Conservation (phyloP, 2,797 vertebrate genomes). For the Clarias pachynema region DNA sequence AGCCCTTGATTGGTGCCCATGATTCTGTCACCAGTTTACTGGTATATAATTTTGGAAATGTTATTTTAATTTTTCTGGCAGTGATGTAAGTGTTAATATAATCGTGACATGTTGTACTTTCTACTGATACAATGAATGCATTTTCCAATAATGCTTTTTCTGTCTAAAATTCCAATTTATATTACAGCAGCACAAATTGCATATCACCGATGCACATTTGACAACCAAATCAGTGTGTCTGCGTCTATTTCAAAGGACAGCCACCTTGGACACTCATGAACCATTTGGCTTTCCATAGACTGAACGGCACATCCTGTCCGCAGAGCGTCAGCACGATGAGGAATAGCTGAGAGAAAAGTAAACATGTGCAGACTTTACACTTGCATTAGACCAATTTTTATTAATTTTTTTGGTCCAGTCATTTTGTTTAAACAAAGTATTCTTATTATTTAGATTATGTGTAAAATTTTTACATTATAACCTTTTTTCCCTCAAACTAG, state of each 20-base stretch:
- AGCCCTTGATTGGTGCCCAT: no score
- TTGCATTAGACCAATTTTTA: background rate
- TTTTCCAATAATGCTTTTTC: background rate
- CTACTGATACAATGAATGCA: background rate
- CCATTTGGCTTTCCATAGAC: conserved; percentile 10
- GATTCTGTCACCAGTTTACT: no score
- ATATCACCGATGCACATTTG: background rate
- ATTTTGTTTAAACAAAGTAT: background rate
- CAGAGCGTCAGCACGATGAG: conserved; percentile 4
- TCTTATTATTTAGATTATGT: background rate
- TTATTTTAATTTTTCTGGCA: no score
- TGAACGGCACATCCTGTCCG: background rate
- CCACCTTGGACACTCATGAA: background rate
- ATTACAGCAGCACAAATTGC: background rate
- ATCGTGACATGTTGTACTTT: background rate
- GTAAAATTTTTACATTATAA: background rate
- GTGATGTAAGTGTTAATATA: background rate
- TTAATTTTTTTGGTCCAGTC: background rate
- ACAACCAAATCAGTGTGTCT: background rate
- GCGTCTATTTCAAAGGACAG: background rate
- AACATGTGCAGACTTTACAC: background rate
- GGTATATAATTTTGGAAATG: no score
- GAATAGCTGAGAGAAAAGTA: background rate
- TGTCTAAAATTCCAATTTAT: background rate
- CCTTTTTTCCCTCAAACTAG: background rate